Conservation (phyloP, 2,797 vertebrate species). For the Echiichthys vipera region DNA sequence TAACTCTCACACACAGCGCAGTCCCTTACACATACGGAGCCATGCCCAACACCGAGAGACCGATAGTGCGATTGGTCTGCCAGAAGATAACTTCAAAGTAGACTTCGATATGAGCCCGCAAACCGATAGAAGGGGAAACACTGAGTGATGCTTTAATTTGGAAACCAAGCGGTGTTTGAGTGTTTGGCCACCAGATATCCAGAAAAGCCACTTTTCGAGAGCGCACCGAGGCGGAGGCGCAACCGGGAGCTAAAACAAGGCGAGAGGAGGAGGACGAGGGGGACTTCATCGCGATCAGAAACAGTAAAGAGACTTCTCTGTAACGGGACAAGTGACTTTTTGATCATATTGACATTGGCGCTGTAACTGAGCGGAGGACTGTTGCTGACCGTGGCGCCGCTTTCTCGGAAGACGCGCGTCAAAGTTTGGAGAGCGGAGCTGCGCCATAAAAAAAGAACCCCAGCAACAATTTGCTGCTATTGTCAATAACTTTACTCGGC, state of each 20-base stretch:
- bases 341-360: constrained; percentile 17
- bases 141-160: constrained; percentile 11
- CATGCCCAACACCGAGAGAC: constrained; percentile 60
- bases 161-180: constrained; percentile 10
- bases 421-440: constrained; percentile 70
- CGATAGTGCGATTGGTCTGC: constrained; percentile 52
- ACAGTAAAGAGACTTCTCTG: constrained; percentile 26
- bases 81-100: constrained; percentile 69
- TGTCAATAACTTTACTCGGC: constrained; percentile 64
- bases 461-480: constrained; percentile 41
- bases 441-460: constrained; percentile 16
- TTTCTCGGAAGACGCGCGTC: constrained; percentile 56
- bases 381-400: constrained; percentile 2
- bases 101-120: constrained; percentile 49
- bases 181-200: constrained; percentile 31
- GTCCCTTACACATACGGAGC: constrained; percentile 71
- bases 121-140: constrained; percentile 31
- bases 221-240: constrained; percentile 69
- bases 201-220: constrained; percentile 62
- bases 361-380: constrained; percentile 24
- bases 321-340: constrained; percentile 42
- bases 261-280: constrained; percentile 49
- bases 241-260: constrained; percentile 57
- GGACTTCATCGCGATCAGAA: constrained; percentile 41
- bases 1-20: constrained; percentile 82